Base-by-base conservation (phyloP, 2,797 vertebrate species). In the Carapus acus region DNA sequence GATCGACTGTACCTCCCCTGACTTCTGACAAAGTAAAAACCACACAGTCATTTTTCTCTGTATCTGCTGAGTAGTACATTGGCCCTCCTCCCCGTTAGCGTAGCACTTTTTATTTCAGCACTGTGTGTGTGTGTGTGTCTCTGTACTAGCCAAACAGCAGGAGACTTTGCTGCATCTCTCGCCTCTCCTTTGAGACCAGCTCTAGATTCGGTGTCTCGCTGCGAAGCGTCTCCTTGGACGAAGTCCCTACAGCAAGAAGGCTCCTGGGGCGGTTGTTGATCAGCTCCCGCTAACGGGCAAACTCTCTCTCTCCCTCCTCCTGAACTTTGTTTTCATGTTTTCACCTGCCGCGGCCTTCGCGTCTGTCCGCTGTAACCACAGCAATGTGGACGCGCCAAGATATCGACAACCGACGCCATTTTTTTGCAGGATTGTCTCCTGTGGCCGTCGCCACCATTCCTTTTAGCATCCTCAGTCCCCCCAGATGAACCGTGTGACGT, bases 181-280 rank as follows among this genome's bases (percentile, higher is more conserved):
- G 9, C 8, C 17, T 72, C 55, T 43, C 19, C 55, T 27, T 29
- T 46, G 37, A 71, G 68, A 22, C 43, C 34, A 27, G 36, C 43
- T 34, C 23, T 34, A 43, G 46, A 29, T n/a, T n/a, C 42, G 50
- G 46, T 66, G 52, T 8, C 15, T 20, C 23, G 14, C 18, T 22
- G 36, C 48, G 52, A 13, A 71, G 18, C 20, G 14, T 51, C 42
- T 68, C 58, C 52, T 24, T 43, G 43, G 52, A 17, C 33, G 12
- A 54, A 55, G 62, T 56, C 48, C 60, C 52, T 38, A 43, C 65
- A 56, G 57, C 4, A 4, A 58, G 9, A 0, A 13, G 13, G 62
- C 16, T 62, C 57, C 50, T 52, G 16, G 55, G 56, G 15, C 1
- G 78, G 54, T 72, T 78, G 54, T 72, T 78, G 76, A 64, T 53